These are phyloP conservation scores for Mus spicilegus DNA, from an alignment of 2,113 vertebrate species.

Conservation along the genomic window DNA sequence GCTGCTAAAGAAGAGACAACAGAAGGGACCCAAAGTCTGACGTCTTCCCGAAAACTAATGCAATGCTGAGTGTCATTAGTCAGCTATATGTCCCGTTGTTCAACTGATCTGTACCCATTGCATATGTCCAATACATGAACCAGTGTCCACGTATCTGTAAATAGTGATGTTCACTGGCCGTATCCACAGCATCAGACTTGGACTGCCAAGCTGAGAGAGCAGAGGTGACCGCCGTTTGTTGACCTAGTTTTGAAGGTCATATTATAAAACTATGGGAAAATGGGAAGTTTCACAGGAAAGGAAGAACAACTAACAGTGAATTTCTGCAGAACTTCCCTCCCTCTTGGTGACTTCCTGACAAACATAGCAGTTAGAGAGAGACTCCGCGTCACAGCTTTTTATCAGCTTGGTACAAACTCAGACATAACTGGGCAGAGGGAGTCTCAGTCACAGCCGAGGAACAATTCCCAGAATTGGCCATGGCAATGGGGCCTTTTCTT, in stretches of 20 bases:
- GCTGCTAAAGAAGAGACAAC: constrained; percentile 63
- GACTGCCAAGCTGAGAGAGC: constrained; percentile 67
- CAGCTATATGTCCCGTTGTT: not conserved
- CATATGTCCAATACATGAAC: not conserved
- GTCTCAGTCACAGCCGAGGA: not conserved
- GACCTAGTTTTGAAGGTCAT: constrained; percentile 73
- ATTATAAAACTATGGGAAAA: not conserved
- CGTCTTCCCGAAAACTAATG: constrained; percentile 70
- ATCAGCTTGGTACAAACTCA: not conserved
- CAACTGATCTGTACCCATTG: not conserved
- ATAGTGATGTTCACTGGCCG: constrained; percentile 44
- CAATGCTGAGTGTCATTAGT: constrained; percentile 58
- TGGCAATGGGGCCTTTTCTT: not conserved
- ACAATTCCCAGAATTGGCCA: not conserved
- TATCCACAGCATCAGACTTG: constrained; percentile 74
- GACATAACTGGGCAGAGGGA: not conserved
- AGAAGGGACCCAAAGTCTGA: constrained; percentile 59
- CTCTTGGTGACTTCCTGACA: not conserved
- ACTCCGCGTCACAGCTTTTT: not conserved
- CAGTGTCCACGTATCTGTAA: constrained; percentile 1
- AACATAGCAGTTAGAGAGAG: not conserved
- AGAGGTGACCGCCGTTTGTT: not conserved
- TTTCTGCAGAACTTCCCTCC: not conserved
- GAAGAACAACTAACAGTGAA: not conserved
- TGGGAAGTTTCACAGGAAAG: not conserved